Base-by-base conservation (phyloP, 1,140 invertebrate species). In the Pissodes strobi region DNA sequence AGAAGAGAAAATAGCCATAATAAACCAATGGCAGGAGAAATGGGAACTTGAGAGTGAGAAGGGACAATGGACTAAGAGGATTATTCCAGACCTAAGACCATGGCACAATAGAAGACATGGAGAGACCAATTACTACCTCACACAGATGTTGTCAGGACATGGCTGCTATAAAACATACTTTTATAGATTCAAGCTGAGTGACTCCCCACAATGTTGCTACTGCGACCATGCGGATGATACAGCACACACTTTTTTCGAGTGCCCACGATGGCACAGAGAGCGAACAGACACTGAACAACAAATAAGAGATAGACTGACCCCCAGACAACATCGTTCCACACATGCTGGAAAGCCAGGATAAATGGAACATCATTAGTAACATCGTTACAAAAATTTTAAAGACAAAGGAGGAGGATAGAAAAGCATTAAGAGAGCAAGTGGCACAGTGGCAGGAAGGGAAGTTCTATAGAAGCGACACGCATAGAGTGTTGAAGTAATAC, bases 131-230 rank as follows among this genome's bases (percentile, higher is more conserved):
- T 74, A 57, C 65, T 64, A 67, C 13, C 18, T 76, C 12, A 71
- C 67, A 0, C 75, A 76, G 64, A 55, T 70, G 23, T 43, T 76
- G 1, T 62, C 69, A 13, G 73, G 70, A 13, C 74, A 77, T 45
- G 70, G 73, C 1, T 75, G 67, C 27, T 74, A 72, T 37, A 17
- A 63, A 2, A 58, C 30, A 13, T 72, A 69, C 39, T 46, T 63
- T 12, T 38, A 66, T 72, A 71, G 52, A 57, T 72, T 76, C 8
- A 55, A 58, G 12, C 66, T 66, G 25, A 23, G 34, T 2, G 19
- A 22, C 15, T 27, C 48, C 6, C 17, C 18, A 2, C 12, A 1
- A 25, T 72, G 70, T 43, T 6, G 2, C 1, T 69, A 69, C 30
- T 66, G 53, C 21, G 59, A 49, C 1, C 30, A 17, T 2, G 38